Evolutionary conservation across 2,797 vertebrate species (phyloP), one percentile per base, ranked within the genome.

Genomic region (Danio tinwini): DNA sequence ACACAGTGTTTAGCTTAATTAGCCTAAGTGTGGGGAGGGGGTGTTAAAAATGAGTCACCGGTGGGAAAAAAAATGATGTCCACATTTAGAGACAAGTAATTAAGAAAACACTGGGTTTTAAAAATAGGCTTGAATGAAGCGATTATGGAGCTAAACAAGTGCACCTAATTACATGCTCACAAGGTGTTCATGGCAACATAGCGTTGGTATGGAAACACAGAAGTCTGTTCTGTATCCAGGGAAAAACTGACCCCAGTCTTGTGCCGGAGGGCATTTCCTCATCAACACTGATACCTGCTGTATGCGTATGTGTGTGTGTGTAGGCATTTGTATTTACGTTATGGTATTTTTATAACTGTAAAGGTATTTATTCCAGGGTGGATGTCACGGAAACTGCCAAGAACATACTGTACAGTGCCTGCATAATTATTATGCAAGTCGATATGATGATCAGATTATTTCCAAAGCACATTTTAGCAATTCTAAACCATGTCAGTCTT

Each of bases 151-250:
- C 81, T 83, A 83, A 84, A 86, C 83, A 83, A 84, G 85, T 79
- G 75, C 69, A 68, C 65, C 81, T 86, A 86, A 86, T 86, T 86
- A 83, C 82, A 68, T 39, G 55, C 83, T 81, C 78, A 39, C 81
- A 84, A 86, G 85, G 85, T 86, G 85, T 84, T 86, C 81, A 81
- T 86, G 78, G 85, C 67, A 83, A 86, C 78, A 69, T 84, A 63
- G 78, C 8, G 85, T 86, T 83, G 85, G 84, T 86, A 86, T 86
- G 83, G 85, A 86, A 86, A 86, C 85, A 77, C 82, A 62, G 77
- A 83, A 85, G 76, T 71, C 84, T 85, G 58, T 76, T 74, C 75
- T 52, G 85, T 86, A 81, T 84, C 85, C 81, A 84, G 83, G 85
- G 78, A 84, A 84, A 70, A 72, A 69, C 62, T 84, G 85, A 84